Percentiles rank a stretch among this genome's conserved stretches.
Evolutionary conservation across 2,888 invertebrate species (phyloP).

Genomic region (Iphiclides podalirius): DNA sequence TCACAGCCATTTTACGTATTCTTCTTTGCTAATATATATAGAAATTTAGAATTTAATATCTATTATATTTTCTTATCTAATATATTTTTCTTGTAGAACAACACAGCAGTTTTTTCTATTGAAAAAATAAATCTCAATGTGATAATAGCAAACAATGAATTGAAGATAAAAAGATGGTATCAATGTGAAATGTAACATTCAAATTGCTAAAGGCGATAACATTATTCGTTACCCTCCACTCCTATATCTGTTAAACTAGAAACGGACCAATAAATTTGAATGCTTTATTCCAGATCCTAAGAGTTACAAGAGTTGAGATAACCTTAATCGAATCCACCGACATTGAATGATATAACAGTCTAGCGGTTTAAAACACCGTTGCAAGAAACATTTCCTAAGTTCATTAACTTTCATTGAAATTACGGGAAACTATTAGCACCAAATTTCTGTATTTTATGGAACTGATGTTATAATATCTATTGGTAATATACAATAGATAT

Average conservation of each 20-base stretch:
- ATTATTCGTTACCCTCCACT: not conserved
- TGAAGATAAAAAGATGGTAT: not conserved
- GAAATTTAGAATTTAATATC: too few species aligned
- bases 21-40: too few species aligned
- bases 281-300: constrained; percentile 6
- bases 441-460: too few species aligned
- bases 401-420: constrained; percentile 2
- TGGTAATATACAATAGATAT: too few species aligned
- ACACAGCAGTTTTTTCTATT: not conserved
- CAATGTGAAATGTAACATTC: not conserved
- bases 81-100: too few species aligned
- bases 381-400: constrained; percentile 1
- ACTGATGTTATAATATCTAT: too few species aligned
- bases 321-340: constrained; percentile 7
- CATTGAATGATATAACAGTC: constrained; percentile 11
- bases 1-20: not conserved
- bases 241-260: not conserved
- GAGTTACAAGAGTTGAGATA: constrained; percentile 13
- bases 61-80: too few species aligned
- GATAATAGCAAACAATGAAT: too few species aligned
- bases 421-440: too few species aligned
- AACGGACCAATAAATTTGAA: constrained; percentile 4
- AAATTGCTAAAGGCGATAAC: not conserved
- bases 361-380: not conserved
- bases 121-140: not conserved